Percentiles rank a stretch among this genome's conserved stretches.
phyloP scores from a whole-genome alignment of 2,888 invertebrate genomes.

The Chalcis sispes region DNA sequence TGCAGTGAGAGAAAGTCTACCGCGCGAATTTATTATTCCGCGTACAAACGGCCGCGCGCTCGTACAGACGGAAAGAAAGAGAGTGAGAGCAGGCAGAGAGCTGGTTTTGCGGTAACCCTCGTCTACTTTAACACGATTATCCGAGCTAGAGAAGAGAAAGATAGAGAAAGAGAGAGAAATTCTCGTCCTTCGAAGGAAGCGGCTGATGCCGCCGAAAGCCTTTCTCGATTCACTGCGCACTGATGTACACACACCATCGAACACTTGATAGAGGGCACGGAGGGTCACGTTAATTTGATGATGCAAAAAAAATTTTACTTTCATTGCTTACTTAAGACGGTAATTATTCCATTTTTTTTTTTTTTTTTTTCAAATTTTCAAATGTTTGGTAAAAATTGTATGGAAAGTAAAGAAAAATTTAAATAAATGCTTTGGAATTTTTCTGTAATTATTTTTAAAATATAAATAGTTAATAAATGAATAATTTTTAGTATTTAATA shows the following conservation, averaged over 20 bases:
- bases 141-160: constrained; percentile 23
- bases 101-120: constrained; percentile 69
- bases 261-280: not conserved
- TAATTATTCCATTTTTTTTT: not conserved
- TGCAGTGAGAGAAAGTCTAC: too few relatives aligned
- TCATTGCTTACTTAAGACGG: constrained; percentile 13
- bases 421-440: too few relatives aligned
- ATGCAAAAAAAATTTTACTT: constrained; percentile 24
- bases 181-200: not conserved
- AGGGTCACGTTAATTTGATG: constrained; percentile 26
- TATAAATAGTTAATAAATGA: too few relatives aligned
- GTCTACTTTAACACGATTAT: constrained; percentile 72
- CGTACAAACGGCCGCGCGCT: constrained; percentile 56
- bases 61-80: constrained; percentile 5
- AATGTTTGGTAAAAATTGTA: too few relatives aligned
- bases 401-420: too few relatives aligned
- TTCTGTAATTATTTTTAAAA: too few relatives aligned
- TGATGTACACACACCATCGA: not conserved
- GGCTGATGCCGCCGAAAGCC: constrained; percentile 18
- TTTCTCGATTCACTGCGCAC: not conserved
- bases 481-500: too few relatives aligned
- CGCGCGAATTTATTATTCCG: constrained; percentile 68
- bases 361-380: too few relatives aligned
- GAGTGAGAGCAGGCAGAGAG: not conserved
- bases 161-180: constrained; percentile 14